Evolutionary conservation across 2,888 invertebrate genomes (phyloP).

Genomic region (Tenthredo mesomela): DNA sequence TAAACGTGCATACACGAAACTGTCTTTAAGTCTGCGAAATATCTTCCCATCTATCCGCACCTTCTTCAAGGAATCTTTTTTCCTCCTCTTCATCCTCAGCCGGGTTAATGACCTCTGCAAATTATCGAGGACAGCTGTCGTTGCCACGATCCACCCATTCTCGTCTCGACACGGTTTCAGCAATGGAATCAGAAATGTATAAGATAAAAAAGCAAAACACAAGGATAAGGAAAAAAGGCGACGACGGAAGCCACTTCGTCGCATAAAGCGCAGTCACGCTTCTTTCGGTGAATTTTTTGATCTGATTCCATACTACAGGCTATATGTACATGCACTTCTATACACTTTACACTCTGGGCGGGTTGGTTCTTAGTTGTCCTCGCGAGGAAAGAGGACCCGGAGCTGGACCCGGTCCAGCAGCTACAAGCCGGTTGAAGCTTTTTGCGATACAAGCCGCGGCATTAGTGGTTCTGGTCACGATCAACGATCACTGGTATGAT

Average conservation of each 20-base stretch:
- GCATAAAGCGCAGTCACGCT: conserved; percentile 24
- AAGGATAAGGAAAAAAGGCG: background rate
- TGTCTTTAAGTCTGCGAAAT: conserved; percentile 25
- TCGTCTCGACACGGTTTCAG: background rate
- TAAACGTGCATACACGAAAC: background rate
- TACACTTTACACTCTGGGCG: background rate
- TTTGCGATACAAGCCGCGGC: conserved; percentile 58
- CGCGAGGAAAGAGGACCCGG: background rate
- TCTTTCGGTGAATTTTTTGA: conserved; percentile 25
- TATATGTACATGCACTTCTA: background rate
- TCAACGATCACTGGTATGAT: conserved; percentile 57
- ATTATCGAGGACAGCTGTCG: conserved; percentile 27
- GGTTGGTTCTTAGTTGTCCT: conserved; percentile 14
- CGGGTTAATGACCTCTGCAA: conserved; percentile 18
- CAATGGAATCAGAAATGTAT: background rate
- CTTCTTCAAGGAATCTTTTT: conserved; percentile 11
- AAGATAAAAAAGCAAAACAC: background rate
- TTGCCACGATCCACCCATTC: background rate
- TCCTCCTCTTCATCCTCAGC: background rate
- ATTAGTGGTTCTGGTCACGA: conserved; percentile 64
- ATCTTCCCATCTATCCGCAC: conserved; percentile 25
- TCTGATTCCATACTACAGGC: background rate
- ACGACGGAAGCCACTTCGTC: conserved; percentile 24
- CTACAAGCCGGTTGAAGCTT: conserved; percentile 48
- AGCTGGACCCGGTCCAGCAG: conserved; percentile 20